Evolutionary conservation across 2,113 vertebrate genomes (phyloP), one percentile per base, ranked within the genome.

Genomic region (Charadrius vociferus): DNA sequence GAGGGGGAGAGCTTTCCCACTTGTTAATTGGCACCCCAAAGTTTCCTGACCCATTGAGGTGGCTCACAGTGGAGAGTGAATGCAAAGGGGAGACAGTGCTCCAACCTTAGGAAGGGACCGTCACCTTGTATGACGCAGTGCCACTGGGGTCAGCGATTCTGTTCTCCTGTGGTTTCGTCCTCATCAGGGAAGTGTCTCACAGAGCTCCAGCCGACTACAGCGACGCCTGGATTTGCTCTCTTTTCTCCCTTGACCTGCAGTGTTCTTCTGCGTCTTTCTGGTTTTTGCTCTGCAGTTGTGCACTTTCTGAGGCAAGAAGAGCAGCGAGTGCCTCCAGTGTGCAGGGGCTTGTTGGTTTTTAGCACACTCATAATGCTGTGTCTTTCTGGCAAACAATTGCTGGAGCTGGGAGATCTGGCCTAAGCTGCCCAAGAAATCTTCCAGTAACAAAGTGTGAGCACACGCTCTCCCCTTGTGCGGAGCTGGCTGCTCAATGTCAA

Each of bases 11-110:
- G 13, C 37, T 79, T 55, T 79, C 58, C 29, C 53, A 15, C 18
- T 10, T 43, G 53, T 62, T 75, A 39, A 11, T 23, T 56, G 62
- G 37, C 49, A 75, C 70, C 79, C 61, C 58, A 36, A 52, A 75
- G 34, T 37, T 71, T 79, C 52, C 81, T 55, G 52, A 32, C 34
- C 78, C 49, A 2, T 4, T 0, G 0, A 27, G 22, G 45, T 29
- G 68, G 18, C 67, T 83, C 49, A 9, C 3, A 7, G 71, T 7
- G 24, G 27, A 24, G 47, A 14, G 11, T 14, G 53, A 24, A 5
- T 19, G 36, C 58, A 4, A 14, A 62, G 26, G 0, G 12, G 14
- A 14, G 17, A 12, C 18, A 22, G 29, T 52, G 36, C 23, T 84
- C 72, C 36, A 21, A 0, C 7, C 37, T 74, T 24, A 3, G 68